A percentile compares a stretch with the other conserved stretches of the same genome.
These are phyloP conservation scores for Apotomis betuletana DNA, from an alignment of 2,888 invertebrate species.

Conservation along the genomic window DNA sequence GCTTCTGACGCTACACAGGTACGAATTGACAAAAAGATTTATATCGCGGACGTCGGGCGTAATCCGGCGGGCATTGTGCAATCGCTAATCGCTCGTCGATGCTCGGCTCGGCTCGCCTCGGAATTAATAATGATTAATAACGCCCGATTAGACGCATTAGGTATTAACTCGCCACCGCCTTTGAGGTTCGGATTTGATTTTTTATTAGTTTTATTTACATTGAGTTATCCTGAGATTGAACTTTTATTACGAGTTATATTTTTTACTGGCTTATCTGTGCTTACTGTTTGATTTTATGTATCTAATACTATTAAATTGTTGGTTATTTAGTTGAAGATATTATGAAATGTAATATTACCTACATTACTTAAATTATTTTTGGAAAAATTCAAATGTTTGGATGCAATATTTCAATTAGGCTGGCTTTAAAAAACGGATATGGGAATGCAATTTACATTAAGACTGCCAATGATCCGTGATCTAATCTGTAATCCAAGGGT, in stretches of 20 bases:
- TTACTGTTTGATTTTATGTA: constrained; percentile 2
- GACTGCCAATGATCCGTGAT: no score
- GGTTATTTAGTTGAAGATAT: no score
- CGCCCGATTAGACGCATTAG: constrained; percentile 77
- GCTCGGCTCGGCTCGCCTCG: constrained; percentile 64
- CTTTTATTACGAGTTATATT: neutral
- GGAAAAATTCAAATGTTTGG: neutral
- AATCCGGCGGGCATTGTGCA: constrained; percentile 81
- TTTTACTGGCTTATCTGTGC: neutral
- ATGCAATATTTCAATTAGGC: no score
- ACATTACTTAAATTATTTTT: no score
- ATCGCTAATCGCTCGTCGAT: constrained; percentile 80
- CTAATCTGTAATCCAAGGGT: no score
- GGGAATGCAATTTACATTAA: no score
- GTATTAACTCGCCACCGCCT: constrained; percentile 65
- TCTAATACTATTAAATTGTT: neutral
- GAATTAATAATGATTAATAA: constrained; percentile 83
- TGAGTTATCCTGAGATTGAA: constrained; percentile 21
- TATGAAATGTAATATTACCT: no score
- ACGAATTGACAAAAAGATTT: constrained; percentile 79
- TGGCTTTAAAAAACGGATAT: no score
- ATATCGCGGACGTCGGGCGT: constrained; percentile 74
- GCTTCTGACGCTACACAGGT: constrained; percentile 70
- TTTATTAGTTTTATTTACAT: constrained; percentile 30
- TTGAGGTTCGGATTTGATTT: constrained; percentile 47